Conservation (phyloP, 2,113 vertebrate species). For the Benitochromis conjunctus region DNA sequence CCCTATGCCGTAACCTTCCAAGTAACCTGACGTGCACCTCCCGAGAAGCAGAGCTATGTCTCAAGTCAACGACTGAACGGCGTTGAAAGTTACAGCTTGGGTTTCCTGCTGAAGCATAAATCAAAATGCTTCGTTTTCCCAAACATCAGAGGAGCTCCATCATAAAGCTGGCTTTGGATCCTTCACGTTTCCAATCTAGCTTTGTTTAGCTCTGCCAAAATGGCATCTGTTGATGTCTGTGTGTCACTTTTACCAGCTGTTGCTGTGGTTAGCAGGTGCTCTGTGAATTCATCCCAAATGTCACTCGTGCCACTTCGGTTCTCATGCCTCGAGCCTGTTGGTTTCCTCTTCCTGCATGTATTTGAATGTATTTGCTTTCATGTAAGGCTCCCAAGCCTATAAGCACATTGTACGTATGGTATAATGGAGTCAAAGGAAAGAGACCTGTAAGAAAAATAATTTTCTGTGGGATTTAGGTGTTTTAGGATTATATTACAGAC, state of each 20-base stretch:
- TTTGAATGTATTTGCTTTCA: not conserved
- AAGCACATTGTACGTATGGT: not conserved
- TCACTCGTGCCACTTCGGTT: not conserved
- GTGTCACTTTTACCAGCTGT: not conserved
- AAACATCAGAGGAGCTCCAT: not conserved
- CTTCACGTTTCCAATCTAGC: not conserved
- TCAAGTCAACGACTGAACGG: not conserved
- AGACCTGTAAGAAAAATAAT: not conserved
- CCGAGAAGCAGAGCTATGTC: not conserved
- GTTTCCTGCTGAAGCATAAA: not conserved
- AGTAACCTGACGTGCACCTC: not conserved
- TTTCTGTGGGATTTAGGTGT: not conserved
- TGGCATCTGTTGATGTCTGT: not conserved
- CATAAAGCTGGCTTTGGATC: not conserved
- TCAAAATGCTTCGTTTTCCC: not conserved
- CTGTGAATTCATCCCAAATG: not conserved
- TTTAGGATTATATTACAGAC: not conserved
- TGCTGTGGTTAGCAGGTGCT: not conserved
- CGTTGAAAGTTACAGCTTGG: fast-evolving
- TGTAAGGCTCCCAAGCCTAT: not conserved
- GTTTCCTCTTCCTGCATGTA: not conserved
- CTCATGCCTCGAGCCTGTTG: not conserved
- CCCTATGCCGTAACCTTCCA: not conserved
- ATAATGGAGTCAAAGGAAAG: not conserved
- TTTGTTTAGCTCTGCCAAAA: not conserved